Percentiles rank a stretch among this genome's conserved stretches.
phyloP scores from a whole-genome alignment of 2,797 vertebrate genomes.

The Cossypha niveicapilla region DNA sequence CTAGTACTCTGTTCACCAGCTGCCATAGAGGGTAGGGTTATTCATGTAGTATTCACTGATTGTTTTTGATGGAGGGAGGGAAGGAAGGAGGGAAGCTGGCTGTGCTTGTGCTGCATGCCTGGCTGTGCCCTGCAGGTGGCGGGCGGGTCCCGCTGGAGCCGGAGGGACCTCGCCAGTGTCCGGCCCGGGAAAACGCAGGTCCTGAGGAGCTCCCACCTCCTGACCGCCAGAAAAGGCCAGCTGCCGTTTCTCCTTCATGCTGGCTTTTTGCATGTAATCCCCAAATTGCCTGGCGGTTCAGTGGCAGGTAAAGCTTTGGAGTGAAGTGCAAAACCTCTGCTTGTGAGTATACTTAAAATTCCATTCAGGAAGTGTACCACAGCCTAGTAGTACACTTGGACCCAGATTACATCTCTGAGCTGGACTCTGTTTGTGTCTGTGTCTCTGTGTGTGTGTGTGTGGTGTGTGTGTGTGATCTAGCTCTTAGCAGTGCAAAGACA shows the following conservation, averaged over 20 bases:
- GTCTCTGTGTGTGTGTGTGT: no score
- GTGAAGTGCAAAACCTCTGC: not conserved
- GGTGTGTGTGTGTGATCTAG: not conserved
- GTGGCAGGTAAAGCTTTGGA: not conserved
- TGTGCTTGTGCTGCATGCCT: not conserved
- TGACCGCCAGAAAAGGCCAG: not conserved
- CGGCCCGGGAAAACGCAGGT: not conserved
- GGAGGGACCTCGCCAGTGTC: accelerated
- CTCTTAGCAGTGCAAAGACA: not conserved
- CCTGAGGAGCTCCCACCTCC: not conserved
- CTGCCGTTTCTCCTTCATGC: accelerated
- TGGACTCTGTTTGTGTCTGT: not conserved
- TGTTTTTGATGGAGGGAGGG: not conserved
- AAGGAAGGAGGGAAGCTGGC: no score
- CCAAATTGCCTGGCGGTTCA: not conserved
- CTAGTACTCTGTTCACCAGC: accelerated
- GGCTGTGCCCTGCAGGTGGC: conserved; percentile 12
- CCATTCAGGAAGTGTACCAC: not conserved
- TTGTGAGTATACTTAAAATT: not conserved
- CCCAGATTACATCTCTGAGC: accelerated
- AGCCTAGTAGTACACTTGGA: not conserved
- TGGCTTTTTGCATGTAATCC: not conserved
- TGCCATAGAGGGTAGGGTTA: accelerated
- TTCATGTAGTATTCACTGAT: accelerated
- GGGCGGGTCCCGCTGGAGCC: not conserved